Conservation (phyloP, 2,797 vertebrate species). For the Cryptoblepharus egeriae region DNA sequence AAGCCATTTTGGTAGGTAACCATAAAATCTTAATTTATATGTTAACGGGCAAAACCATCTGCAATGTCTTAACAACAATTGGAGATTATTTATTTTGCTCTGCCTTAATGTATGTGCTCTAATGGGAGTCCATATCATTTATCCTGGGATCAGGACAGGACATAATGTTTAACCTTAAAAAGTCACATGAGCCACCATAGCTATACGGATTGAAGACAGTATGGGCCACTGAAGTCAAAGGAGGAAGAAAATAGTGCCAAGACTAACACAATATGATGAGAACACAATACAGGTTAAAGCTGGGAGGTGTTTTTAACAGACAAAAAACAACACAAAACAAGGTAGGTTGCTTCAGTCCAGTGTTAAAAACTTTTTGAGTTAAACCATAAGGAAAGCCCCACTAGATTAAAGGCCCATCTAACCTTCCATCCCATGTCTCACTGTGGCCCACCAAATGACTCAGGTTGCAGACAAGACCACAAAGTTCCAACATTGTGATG, state of each 20-base stretch:
- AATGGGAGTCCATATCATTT: background rate
- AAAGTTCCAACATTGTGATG: too few species aligned
- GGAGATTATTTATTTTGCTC: background rate
- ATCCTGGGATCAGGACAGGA: background rate
- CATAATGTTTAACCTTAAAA: background rate
- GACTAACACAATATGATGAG: background rate
- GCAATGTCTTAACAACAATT: background rate
- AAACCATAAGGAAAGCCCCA: too few species aligned
- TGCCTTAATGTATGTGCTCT: background rate
- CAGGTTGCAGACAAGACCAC: too few species aligned
- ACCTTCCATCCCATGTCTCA: too few species aligned
- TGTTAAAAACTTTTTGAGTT: background rate
- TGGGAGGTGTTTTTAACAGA: background rate
- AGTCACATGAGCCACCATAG: background rate
- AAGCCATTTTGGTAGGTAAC: slow-evolving; percentile 30
- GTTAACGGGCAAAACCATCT: background rate
- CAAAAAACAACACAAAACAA: background rate
- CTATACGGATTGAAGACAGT: background rate
- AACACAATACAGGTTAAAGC: background rate
- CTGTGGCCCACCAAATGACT: too few species aligned
- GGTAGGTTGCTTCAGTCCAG: background rate
- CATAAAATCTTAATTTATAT: slow-evolving; percentile 40
- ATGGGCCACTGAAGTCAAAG: background rate
- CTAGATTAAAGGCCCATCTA: too few species aligned
- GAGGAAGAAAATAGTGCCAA: background rate